phyloP scores from a whole-genome alignment of 2,113 vertebrate genomes.

The Apteryx mantelli region DNA sequence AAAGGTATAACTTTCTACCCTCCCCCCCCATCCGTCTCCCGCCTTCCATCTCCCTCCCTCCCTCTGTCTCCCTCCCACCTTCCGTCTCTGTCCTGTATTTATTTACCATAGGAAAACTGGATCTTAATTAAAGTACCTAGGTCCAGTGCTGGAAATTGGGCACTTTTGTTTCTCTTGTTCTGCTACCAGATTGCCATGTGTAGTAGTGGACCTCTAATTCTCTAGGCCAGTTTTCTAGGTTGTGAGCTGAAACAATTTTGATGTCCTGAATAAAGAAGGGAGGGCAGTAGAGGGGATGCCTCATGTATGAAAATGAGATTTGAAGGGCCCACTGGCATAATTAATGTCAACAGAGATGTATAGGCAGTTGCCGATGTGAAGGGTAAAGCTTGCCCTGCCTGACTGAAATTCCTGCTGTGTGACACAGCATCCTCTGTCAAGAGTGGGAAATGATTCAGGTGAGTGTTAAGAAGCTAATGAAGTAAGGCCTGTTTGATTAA shows the following conservation, averaged over 20 bases:
- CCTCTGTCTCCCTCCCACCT: background rate
- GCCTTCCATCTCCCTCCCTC: background rate
- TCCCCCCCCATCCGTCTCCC: background rate
- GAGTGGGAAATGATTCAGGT: background rate
- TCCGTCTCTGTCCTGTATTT: too few species aligned
- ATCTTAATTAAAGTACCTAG: too few species aligned
- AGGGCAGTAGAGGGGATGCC: too few species aligned
- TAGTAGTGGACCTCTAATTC: too few species aligned
- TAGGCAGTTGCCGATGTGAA: background rate
- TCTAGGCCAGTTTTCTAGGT: too few species aligned
- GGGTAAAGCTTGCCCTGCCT: background rate
- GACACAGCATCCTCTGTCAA: background rate
- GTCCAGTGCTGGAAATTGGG: too few species aligned
- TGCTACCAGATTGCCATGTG: too few species aligned
- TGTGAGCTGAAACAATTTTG: too few species aligned
- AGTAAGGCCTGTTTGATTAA: background rate
- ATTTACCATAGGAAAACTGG: too few species aligned
- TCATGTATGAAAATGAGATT: background rate
- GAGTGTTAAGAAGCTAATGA: background rate
- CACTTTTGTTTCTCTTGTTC: too few species aligned
- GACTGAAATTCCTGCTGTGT: background rate
- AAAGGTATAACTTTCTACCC: background rate
- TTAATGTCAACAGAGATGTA: background rate
- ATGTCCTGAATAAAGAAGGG: too few species aligned
- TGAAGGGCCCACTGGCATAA: background rate